A percentile compares a stretch with the other conserved stretches of the same genome.
These are phyloP conservation scores for Lota lota DNA, from an alignment of 2,113 vertebrate genomes.

Conservation along the genomic window DNA sequence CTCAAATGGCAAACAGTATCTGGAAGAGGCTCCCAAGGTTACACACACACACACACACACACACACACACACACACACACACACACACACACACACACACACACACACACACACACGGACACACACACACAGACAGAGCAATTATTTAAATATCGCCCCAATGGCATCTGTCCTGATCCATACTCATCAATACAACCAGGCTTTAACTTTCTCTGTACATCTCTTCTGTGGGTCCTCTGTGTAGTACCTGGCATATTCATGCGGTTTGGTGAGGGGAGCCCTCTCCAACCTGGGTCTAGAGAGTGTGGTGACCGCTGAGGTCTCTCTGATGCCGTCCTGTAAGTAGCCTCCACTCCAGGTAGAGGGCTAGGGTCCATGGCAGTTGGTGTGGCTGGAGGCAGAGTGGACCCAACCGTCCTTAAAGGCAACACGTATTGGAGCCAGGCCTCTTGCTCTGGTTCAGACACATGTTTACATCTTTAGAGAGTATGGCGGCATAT, in stretches of 20 bases:
- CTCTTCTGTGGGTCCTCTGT: conserved; percentile 5
- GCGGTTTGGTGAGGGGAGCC: conserved; percentile 80
- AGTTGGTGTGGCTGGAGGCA: neutral
- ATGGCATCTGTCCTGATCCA: neutral
- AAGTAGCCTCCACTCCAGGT: conserved; percentile 52
- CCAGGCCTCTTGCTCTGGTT: too few species aligned
- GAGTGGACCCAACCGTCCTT: neutral
- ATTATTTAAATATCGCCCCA: neutral
- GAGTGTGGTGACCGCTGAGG: conserved; percentile 81
- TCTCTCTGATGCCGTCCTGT: conserved; percentile 81
- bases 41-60: neutral
- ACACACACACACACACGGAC: neutral
- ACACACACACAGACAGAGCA: neutral
- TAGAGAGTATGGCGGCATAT: too few species aligned
- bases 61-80: neutral
- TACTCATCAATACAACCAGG: neutral
- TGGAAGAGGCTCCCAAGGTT: conserved; percentile 85
- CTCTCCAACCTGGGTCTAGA: conserved; percentile 80
- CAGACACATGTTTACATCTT: too few species aligned
- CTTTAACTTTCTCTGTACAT: neutral
- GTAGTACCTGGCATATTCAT: conserved; percentile 84
- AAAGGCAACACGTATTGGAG: too few species aligned
- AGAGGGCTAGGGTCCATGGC: neutral
- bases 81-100: neutral
- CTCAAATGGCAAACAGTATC: conserved; percentile 79